Evolutionary conservation across 2,797 vertebrate species (phyloP).

Genomic region (Cetoscarus ocellatus): DNA sequence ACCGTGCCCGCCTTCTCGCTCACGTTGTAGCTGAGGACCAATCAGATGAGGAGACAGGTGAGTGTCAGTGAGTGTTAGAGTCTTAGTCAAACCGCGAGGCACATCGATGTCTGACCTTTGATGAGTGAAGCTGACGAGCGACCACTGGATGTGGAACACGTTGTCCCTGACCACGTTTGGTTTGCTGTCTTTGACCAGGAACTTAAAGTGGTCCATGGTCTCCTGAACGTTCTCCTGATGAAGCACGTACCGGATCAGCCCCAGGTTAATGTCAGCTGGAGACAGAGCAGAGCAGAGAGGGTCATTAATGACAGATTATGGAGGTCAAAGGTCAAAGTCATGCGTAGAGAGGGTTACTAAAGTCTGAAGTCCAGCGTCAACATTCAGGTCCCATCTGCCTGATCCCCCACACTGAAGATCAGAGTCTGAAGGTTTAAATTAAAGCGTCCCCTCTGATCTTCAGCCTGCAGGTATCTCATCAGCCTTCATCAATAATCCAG

Average conservation of each 20-base stretch:
- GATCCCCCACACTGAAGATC: too few relatives aligned
- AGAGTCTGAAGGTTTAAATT: too few relatives aligned
- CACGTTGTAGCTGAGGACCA: constrained; percentile 88
- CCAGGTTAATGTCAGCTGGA: constrained; percentile 94
- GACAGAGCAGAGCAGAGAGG: neutral
- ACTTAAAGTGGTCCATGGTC: constrained; percentile 93
- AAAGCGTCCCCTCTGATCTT: too few relatives aligned
- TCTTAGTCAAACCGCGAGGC: too few relatives aligned
- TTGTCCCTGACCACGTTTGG: constrained; percentile 92
- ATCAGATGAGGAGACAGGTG: constrained; percentile 5
- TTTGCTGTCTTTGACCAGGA: constrained; percentile 95
- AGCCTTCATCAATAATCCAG: too few relatives aligned
- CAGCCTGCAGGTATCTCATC: too few relatives aligned
- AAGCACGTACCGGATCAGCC: constrained; percentile 91
- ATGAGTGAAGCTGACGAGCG: constrained; percentile 93
- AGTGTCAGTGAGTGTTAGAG: too few relatives aligned
- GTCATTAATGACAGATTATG: too few relatives aligned
- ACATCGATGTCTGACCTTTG: constrained; percentile 85
- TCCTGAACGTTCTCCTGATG: constrained; percentile 86
- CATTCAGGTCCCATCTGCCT: too few relatives aligned
- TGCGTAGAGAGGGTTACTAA: too few relatives aligned
- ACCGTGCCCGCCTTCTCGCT: constrained; percentile 91
- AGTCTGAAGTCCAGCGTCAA: too few relatives aligned
- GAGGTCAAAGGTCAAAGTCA: too few relatives aligned
- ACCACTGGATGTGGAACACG: constrained; percentile 96